Evolutionary conservation across 2,888 invertebrate genomes (phyloP).

Genomic region (Catocala sponsa): DNA sequence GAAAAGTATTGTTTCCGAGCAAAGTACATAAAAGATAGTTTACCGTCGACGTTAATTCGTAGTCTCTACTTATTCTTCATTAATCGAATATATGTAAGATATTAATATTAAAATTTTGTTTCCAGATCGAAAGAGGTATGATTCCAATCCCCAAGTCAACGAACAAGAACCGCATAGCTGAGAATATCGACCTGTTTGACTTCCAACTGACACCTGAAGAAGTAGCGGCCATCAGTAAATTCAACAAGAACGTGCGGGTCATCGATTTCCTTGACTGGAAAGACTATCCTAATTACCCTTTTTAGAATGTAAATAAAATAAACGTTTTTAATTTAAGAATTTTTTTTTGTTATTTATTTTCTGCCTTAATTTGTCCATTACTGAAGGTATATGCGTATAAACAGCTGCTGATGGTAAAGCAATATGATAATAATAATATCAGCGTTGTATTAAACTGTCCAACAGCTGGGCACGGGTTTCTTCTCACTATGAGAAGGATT

Average conservation of each 20-base stretch:
- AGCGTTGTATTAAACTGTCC: too few species aligned
- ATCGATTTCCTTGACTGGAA: constrained; percentile 61
- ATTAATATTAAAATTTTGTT: background rate
- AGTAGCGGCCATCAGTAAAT: constrained; percentile 82
- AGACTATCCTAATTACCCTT: constrained; percentile 68
- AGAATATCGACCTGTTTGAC: constrained; percentile 89
- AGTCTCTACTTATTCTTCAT: too few species aligned
- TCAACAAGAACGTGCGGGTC: constrained; percentile 77
- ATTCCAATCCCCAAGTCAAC: constrained; percentile 90
- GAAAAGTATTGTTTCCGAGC: too few species aligned
- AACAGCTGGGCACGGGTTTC: too few species aligned
- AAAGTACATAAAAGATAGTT: too few species aligned
- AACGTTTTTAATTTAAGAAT: background rate
- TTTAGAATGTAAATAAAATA: constrained; percentile 33
- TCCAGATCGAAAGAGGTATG: constrained; percentile 86
- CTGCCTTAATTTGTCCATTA: too few species aligned
- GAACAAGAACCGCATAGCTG: constrained; percentile 84
- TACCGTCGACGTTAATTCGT: too few species aligned
- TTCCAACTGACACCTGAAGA: constrained; percentile 87
- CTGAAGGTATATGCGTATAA: too few species aligned
- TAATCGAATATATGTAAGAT: too few species aligned
- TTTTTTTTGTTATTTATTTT: background rate
- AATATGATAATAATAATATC: too few species aligned
- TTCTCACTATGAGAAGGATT: too few species aligned
- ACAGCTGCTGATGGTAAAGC: too few species aligned